Conservation (phyloP, 64 coral and sea anemone genomes). For the Montipora capricornis region DNA sequence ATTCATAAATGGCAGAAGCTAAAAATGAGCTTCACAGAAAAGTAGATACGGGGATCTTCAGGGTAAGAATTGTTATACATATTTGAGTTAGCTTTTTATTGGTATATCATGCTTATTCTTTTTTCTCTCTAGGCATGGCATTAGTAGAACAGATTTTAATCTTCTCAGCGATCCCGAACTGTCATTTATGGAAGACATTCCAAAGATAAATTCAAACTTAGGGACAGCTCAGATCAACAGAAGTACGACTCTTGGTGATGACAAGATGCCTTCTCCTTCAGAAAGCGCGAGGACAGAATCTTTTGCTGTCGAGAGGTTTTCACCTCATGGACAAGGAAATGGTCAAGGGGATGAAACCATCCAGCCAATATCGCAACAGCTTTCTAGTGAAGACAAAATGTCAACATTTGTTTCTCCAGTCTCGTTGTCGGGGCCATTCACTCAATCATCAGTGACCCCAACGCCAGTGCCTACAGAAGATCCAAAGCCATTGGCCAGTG, state of each 20-base stretch:
- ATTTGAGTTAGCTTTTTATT: background rate
- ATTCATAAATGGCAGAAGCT: background rate
- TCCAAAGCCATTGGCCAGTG: background rate
- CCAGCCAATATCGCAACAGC: background rate
- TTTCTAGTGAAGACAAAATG: background rate
- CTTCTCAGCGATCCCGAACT: conserved; percentile 83
- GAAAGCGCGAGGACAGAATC: conserved; percentile 29
- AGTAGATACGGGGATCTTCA: too few species aligned
- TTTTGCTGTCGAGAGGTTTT: conserved; percentile 24
- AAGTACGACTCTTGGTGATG: conserved; percentile 15
- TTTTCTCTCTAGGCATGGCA: conserved; percentile 75
- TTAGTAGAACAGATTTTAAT: conserved; percentile 89
- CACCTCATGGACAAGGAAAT: background rate
- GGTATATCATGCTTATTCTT: background rate
- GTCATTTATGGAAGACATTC: conserved; percentile 79
- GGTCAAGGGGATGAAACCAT: background rate
- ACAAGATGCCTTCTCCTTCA: conserved; percentile 1
- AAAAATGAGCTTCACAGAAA: too few species aligned
- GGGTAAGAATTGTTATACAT: too few species aligned
- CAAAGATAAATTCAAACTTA: conserved; percentile 52
- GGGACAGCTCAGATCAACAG: conserved; percentile 2
- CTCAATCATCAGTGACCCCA: background rate
- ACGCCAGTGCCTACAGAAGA: background rate
- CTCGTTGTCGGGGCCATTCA: background rate
- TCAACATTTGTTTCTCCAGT: background rate